Evolutionary conservation across 2,888 invertebrate species (phyloP).

Genomic region (Caenorhabditis plicata): DNA sequence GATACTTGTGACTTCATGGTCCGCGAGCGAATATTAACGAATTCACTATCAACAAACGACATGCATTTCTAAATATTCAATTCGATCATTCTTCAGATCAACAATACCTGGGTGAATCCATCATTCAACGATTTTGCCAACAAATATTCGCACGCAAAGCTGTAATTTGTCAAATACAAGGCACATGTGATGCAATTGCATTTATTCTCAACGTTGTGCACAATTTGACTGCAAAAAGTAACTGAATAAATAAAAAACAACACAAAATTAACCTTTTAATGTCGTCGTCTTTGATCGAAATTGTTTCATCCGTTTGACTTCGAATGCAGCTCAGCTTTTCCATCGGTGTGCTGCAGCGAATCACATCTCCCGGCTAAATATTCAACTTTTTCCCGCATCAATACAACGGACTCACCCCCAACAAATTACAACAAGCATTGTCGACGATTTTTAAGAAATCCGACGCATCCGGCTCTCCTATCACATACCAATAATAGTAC

Average conservation of each 20-base stretch:
- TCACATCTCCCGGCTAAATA: no score
- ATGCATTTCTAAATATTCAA: no score
- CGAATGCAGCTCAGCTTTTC: no score
- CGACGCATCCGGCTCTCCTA: slow-evolving; percentile 8
- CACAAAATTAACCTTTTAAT: no score
- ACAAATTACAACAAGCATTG: slow-evolving; percentile 11
- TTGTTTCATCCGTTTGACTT: no score
- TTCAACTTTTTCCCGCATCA: background rate
- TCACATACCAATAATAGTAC: slow-evolving; percentile 8
- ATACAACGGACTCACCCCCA: background rate
- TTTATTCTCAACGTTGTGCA: no score
- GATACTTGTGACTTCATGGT: background rate
- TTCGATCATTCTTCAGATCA: background rate
- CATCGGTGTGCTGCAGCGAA: slow-evolving; percentile 23
- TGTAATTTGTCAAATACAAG: background rate
- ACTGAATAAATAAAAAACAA: no score
- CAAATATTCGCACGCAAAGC: background rate
- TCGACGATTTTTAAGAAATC: slow-evolving; percentile 7
- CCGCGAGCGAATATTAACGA: background rate
- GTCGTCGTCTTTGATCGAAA: no score
- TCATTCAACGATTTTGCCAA: background rate
- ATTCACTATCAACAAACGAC: background rate
- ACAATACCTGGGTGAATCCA: background rate
- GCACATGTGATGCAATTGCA: background rate
- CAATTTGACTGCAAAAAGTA: no score